These are phyloP conservation scores for Menidia beryllina DNA, from an alignment of 2,113 vertebrate genomes.

Conservation along the genomic window DNA sequence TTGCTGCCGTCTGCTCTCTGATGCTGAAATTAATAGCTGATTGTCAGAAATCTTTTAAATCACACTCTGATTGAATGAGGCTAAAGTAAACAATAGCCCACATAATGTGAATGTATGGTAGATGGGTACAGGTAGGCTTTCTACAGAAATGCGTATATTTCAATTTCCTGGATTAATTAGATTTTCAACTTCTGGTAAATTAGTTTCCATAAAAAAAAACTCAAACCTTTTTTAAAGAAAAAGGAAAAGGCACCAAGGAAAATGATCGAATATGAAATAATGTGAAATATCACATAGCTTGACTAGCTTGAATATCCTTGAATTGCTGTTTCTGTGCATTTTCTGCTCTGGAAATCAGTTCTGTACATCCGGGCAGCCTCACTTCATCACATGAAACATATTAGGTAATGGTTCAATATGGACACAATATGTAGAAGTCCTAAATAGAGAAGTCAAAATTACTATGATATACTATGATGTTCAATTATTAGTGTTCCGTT, in stretches of 20 bases:
- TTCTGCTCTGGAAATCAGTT: background rate
- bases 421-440: too few species aligned
- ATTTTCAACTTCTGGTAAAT: too few species aligned
- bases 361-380: background rate
- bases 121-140: background rate
- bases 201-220: too few species aligned
- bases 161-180: too few species aligned
- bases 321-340: background rate
- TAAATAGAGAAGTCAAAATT: too few species aligned
- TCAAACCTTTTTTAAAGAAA: too few species aligned
- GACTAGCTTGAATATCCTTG: too few species aligned
- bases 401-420: too few species aligned
- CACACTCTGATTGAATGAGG: conserved; percentile 23
- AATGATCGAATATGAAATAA: background rate
- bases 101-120: background rate
- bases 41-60: conserved; percentile 28
- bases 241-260: background rate
- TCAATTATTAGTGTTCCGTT: too few species aligned
- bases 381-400: too few species aligned
- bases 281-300: background rate
- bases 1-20: conserved; percentile 10
- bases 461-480: too few species aligned
- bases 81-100: background rate
- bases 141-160: background rate
- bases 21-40: conserved; percentile 43